Evolutionary conservation across 2,113 vertebrate species (phyloP).

Genomic region (Athene cunicularia): DNA sequence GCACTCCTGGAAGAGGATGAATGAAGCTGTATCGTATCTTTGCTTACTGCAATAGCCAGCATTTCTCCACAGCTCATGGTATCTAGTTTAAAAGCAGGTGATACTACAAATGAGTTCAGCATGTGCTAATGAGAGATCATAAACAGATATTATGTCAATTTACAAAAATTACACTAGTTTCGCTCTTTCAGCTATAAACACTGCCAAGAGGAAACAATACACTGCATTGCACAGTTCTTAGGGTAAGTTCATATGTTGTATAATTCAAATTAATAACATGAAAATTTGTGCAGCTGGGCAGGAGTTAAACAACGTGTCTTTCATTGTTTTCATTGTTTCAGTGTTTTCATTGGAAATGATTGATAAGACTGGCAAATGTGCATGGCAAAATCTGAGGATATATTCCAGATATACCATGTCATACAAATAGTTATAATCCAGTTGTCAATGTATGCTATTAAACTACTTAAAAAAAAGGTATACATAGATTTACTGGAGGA

Average conservation of each 20-base stretch:
- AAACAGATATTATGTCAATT: conserved; percentile 7
- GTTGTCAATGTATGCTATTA: background rate
- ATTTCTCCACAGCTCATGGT: background rate
- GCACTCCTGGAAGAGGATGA: background rate
- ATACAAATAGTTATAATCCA: background rate
- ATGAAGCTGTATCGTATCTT: background rate
- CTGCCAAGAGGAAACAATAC: conserved; percentile 19
- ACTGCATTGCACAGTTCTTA: background rate
- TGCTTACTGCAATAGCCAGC: background rate
- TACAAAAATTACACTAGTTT: background rate
- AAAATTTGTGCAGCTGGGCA: conserved; percentile 4
- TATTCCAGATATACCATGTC: conserved; percentile 35
- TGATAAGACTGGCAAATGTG: conserved; percentile 8
- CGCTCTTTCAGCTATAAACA: background rate
- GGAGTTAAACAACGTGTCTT: conserved; percentile 49
- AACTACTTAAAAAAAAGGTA: conserved; percentile 8
- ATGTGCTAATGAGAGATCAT: conserved; percentile 9
- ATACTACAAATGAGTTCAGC: background rate
- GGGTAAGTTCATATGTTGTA: background rate
- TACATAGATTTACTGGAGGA: background rate
- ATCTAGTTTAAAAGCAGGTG: conserved; percentile 12
- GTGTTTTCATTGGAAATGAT: background rate
- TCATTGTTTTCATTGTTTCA: background rate
- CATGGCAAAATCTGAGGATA: conserved; percentile 27
- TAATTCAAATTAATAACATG: conserved; percentile 39